Base-by-base conservation (phyloP, 1,140 invertebrate genomes). In the Drosophila virilis region DNA sequence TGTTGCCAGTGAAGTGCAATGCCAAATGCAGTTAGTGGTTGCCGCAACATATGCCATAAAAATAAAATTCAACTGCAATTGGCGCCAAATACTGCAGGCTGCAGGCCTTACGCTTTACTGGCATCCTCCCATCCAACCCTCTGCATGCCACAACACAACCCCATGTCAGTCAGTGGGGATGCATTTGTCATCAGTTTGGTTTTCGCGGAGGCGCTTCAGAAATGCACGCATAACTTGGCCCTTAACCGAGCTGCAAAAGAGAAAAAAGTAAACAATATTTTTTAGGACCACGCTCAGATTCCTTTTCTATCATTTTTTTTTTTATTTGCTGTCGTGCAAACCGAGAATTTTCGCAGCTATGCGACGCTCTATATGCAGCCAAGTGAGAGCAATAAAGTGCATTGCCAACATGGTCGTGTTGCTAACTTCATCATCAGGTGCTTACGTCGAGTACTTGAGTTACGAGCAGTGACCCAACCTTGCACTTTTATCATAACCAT, bases 371-470 rank as follows among this genome's bases (percentile, higher is more conserved):
- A 40, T 40, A 42, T 48, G 71, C 70, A 57, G 75, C 51, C 71
- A 80, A 85, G 81, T 74, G 82, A 70, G 65, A 80, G 77, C 82
- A 85, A 84, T 84, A 85, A 84, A 80, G 48, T 77, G 81, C 67
- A 84, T 77, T 66, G 73, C 65, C 68, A 80, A 81, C 81, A 80
- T 81, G 69, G 68, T 74, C 74, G 74, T 55, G 60, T 71, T 59
- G 67, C 42, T 45, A 69, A 32, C 73, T 69, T 66, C 60, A 67
- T 69, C 57, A 77, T 80, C 61, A 58, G 57, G 57, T 59, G 57
- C 42, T 59, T 59, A 17, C 32, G 32, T 17, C 57, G 42, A 9
- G 57, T 35, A 46, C 28, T 15, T 35, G 57, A 59, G 32, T 35
- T 46, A 59, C 32, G 57, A 15, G 40, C 54, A 37, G 10, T 57